Evolutionary conservation across 1,140 invertebrate species (phyloP).

Genomic region (Drosophila takahashii): DNA sequence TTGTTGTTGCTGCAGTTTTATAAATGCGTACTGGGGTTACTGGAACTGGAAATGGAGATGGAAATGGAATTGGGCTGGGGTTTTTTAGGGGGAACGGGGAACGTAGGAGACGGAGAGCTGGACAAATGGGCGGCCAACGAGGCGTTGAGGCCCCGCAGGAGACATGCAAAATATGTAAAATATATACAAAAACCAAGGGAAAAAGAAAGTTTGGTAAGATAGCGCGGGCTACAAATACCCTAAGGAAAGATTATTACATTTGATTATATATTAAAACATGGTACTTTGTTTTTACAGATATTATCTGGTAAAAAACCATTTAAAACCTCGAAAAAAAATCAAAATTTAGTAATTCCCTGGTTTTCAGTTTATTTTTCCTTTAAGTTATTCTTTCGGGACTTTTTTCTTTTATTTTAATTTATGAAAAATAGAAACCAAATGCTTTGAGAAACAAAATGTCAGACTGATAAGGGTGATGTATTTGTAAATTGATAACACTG

Average conservation of each 20-base stretch:
- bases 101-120: slow-evolving; percentile 13
- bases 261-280: neutral
- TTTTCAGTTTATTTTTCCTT: too few species aligned
- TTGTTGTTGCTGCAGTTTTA: slow-evolving; percentile 24
- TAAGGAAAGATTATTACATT: neutral
- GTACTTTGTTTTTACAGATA: too few species aligned
- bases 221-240: slow-evolving; percentile 2
- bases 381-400: too few species aligned
- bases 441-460: neutral
- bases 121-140: slow-evolving; percentile 48
- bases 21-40: slow-evolving; percentile 37
- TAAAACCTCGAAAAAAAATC: too few species aligned
- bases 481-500: too few species aligned
- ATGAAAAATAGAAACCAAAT: too few species aligned
- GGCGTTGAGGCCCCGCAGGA: slow-evolving; percentile 38
- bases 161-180: slow-evolving; percentile 49
- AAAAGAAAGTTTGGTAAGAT: slow-evolving; percentile 14
- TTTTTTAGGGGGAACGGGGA: neutral
- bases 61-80: slow-evolving; percentile 9
- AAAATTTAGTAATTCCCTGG: too few species aligned
- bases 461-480: neutral
- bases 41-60: slow-evolving; percentile 26
- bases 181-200: slow-evolving; percentile 4
- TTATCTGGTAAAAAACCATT: too few species aligned
- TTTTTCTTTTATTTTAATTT: too few species aligned